phyloP scores from a whole-genome alignment of 2,888 invertebrate genomes.

The Salticus scenicus region DNA sequence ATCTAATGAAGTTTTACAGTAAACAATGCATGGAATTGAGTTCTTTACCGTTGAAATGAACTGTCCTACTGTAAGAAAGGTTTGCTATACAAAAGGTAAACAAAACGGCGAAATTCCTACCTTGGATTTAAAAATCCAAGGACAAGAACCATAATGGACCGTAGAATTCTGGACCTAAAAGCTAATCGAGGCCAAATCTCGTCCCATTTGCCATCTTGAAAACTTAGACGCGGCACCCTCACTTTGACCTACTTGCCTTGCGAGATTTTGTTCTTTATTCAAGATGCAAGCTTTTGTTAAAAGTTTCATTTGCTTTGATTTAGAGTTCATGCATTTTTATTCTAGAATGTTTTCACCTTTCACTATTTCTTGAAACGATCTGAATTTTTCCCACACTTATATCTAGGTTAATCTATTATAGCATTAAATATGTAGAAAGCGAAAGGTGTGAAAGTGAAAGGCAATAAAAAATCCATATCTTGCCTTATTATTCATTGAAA shows the following conservation, averaged over 20 bases:
- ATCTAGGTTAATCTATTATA: background rate
- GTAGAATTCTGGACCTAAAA: background rate
- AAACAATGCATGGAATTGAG: background rate
- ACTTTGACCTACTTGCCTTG: slow-evolving; percentile 6
- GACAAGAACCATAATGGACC: background rate
- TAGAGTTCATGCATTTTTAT: background rate
- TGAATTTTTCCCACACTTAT: background rate
- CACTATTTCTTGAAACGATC: background rate
- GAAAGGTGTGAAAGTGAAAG: background rate
- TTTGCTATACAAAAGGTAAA: background rate
- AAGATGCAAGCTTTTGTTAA: background rate
- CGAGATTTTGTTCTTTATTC: background rate
- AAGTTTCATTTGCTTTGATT: background rate
- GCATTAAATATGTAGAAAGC: no score
- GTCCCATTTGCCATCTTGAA: slow-evolving; percentile 10
- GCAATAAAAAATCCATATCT: no score
- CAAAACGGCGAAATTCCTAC: slow-evolving; percentile 6
- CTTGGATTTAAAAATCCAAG: background rate
- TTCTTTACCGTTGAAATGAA: background rate
- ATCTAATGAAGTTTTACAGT: background rate
- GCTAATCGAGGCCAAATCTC: slow-evolving; percentile 23
- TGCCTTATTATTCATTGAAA: no score
- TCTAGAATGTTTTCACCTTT: background rate
- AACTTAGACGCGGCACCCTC: background rate
- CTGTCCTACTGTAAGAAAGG: background rate